Evolutionary conservation across 1,140 invertebrate species (phyloP).

Genomic region (Archivesica marissinica): DNA sequence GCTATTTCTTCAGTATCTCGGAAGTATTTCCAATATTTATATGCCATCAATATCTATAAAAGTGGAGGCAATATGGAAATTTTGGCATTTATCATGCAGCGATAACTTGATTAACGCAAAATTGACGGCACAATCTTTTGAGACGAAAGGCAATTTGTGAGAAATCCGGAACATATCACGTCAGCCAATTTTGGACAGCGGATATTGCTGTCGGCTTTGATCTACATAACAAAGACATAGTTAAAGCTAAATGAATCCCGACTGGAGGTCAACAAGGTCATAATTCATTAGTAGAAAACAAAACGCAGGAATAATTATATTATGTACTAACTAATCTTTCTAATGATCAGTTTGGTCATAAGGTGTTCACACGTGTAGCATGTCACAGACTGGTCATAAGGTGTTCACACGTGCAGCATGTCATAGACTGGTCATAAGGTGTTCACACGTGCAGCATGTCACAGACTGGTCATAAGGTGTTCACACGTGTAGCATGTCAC

Average conservation of each 20-base stretch:
- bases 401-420: too few relatives aligned
- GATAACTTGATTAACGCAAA: conserved; percentile 6
- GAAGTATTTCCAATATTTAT: neutral
- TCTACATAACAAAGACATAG: neutral
- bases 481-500: too few relatives aligned
- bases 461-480: too few relatives aligned
- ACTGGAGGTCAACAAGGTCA: neutral
- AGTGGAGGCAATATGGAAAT: neutral
- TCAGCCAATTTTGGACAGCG: neutral
- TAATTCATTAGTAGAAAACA: neutral
- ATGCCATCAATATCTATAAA: conserved; percentile 5
- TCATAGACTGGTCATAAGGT: too few relatives aligned
- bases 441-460: too few relatives aligned
- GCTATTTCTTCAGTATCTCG: too few relatives aligned
- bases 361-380: too few relatives aligned
- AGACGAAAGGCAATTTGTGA: neutral
- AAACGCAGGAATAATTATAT: too few relatives aligned
- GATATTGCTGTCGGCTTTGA: neutral
- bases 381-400: too few relatives aligned
- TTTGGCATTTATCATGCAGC: neutral
- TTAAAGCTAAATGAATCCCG: neutral
- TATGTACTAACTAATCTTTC: too few relatives aligned
- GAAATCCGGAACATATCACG: neutral
- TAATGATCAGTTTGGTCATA: too few relatives aligned
- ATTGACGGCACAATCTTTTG: neutral